Percentiles rank a stretch among this genome's conserved stretches.
Evolutionary conservation across 1,140 invertebrate genomes (phyloP).

Genomic region (Papilio aristodemus): DNA sequence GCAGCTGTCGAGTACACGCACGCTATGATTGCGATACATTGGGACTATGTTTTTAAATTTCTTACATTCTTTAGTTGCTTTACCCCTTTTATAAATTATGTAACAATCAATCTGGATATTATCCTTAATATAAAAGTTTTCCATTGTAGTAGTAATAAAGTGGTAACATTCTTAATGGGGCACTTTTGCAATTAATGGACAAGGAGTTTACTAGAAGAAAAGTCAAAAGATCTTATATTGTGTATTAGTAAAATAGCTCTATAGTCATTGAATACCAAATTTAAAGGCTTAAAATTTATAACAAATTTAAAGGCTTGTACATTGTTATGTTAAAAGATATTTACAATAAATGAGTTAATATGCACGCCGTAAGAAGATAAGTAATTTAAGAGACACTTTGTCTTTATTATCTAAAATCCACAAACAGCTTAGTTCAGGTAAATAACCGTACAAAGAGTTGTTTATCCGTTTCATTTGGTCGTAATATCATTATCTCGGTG

Average conservation of each 20-base stretch:
- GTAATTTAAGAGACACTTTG: background rate
- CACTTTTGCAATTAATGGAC: too few relatives aligned
- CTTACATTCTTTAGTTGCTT: background rate
- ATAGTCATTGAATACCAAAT: background rate
- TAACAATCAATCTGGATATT: background rate
- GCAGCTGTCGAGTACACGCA: conserved; percentile 48
- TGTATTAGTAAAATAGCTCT: too few relatives aligned
- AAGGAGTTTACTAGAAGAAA: too few relatives aligned
- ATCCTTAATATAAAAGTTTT: background rate
- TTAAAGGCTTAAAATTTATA: background rate
- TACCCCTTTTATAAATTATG: background rate
- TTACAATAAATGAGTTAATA: background rate
- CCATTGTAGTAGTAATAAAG: too few relatives aligned
- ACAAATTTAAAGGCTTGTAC: too few relatives aligned
- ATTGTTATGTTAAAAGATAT: background rate
- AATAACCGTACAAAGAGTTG: conserved; percentile 17
- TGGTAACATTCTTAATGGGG: too few relatives aligned
- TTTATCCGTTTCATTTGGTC: conserved; percentile 16
- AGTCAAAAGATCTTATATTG: too few relatives aligned
- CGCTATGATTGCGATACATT: background rate
- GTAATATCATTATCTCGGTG: conserved; percentile 15
- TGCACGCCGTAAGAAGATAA: too few relatives aligned
- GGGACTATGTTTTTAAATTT: background rate
- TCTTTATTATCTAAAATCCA: background rate
- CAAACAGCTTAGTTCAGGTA: background rate